Conservation (phyloP, 2,113 vertebrate species). For the Ahaetulla prasina region DNA sequence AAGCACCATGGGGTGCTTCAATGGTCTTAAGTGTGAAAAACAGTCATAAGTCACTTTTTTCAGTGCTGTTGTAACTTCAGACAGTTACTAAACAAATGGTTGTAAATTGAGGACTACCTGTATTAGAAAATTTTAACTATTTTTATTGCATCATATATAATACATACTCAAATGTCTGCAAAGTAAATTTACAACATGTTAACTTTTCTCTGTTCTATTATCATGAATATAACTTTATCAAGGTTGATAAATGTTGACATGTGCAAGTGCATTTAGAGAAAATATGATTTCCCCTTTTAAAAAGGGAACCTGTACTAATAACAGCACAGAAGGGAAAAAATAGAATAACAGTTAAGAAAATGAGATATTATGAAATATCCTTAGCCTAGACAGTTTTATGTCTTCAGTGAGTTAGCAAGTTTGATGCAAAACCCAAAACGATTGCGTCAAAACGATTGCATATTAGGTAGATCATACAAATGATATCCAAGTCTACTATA, state of each 20-base stretch:
- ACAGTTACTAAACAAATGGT: background rate
- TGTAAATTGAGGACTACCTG: background rate
- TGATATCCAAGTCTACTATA: background rate
- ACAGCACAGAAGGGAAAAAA: background rate
- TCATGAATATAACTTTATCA: too few relatives aligned
- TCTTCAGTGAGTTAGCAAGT: background rate
- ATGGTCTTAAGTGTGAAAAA: background rate
- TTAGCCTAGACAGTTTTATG: background rate
- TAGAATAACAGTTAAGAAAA: background rate
- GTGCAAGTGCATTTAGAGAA: background rate
- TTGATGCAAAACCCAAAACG: background rate
- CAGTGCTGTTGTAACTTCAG: background rate
- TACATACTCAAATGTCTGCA: conserved; percentile 2
- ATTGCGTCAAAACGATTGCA: background rate
- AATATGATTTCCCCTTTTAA: background rate
- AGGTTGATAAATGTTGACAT: too few relatives aligned
- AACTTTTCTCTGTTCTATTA: background rate
- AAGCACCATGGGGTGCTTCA: background rate
- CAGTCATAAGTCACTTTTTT: background rate
- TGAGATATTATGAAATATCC: background rate
- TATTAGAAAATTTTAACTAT: background rate
- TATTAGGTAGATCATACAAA: background rate
- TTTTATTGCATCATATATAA: background rate
- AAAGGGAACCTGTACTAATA: background rate
- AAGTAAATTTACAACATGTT: background rate